Conservation (phyloP, 2,888 invertebrate species). For the Microplitis manilae region DNA sequence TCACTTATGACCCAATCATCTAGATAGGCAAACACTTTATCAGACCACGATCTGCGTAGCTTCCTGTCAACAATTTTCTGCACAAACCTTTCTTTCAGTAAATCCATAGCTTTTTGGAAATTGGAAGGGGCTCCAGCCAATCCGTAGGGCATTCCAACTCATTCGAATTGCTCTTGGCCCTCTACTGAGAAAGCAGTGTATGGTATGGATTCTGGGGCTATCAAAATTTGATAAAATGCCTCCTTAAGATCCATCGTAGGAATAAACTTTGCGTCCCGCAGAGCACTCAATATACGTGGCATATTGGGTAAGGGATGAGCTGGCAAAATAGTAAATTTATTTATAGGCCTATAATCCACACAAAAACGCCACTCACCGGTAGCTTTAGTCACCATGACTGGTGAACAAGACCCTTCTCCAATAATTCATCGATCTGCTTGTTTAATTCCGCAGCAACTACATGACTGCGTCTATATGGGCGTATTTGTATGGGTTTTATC, state of each 20-base stretch:
- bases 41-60: background rate
- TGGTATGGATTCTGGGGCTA: slow-evolving; percentile 17
- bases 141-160: slow-evolving; percentile 23
- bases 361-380: slow-evolving; percentile 33
- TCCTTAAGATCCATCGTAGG: background rate
- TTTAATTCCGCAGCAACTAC: too few relatives aligned
- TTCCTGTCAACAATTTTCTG: background rate
- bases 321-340: slow-evolving; percentile 30
- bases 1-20: slow-evolving; percentile 31
- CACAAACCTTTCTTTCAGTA: background rate
- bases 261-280: slow-evolving; percentile 33
- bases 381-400: slow-evolving; percentile 31
- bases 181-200: slow-evolving; percentile 32
- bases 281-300: slow-evolving; percentile 23
- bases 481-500: too few relatives aligned
- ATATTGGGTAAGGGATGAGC: slow-evolving; percentile 34
- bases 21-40: background rate
- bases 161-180: background rate
- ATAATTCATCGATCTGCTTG: slow-evolving; percentile 18
- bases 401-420: slow-evolving; percentile 34
- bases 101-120: slow-evolving; percentile 33
- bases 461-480: too few relatives aligned
- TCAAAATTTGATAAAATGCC: slow-evolving; percentile 38
- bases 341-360: slow-evolving; percentile 29
- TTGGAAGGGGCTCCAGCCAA: slow-evolving; percentile 36